These are phyloP conservation scores for Drosophila kokeensis DNA, from an alignment of 2,888 invertebrate species.

Conservation along the genomic window DNA sequence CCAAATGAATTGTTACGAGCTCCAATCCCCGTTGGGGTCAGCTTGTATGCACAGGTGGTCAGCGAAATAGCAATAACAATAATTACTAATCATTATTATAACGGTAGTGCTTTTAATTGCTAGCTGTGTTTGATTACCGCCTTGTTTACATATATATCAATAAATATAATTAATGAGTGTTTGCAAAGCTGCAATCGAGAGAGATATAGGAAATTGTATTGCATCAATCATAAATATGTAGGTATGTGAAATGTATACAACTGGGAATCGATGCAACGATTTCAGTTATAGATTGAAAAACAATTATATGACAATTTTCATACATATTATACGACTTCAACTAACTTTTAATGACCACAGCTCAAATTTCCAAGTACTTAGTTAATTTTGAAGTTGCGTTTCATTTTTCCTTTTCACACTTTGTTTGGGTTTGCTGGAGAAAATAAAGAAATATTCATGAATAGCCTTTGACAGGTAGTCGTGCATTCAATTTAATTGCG, in stretches of 20 bases:
- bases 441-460: background rate
- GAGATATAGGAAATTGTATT: slow-evolving; percentile 28
- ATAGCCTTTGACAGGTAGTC: slow-evolving; percentile 5
- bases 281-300: background rate
- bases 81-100: slow-evolving; percentile 40
- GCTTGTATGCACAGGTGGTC: slow-evolving; percentile 61
- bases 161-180: slow-evolving; percentile 56
- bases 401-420: background rate
- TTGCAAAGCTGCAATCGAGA: slow-evolving; percentile 35
- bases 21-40: slow-evolving; percentile 24
- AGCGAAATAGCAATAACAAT: slow-evolving; percentile 21
- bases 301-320: background rate
- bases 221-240: slow-evolving; percentile 8
- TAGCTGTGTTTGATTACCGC: slow-evolving; percentile 56
- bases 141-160: slow-evolving; percentile 48
- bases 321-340: background rate
- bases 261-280: background rate
- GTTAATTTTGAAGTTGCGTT: background rate
- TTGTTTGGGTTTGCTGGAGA: background rate
- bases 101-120: slow-evolving; percentile 68
- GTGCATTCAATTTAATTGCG: slow-evolving; percentile 38
- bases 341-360: background rate
- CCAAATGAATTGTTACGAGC: slow-evolving; percentile 33
- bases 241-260: background rate
- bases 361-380: background rate